A percentile compares a stretch with the other conserved stretches of the same genome.
Evolutionary conservation across 2,113 vertebrate species (phyloP).

Genomic region (Xerus inauris): DNA sequence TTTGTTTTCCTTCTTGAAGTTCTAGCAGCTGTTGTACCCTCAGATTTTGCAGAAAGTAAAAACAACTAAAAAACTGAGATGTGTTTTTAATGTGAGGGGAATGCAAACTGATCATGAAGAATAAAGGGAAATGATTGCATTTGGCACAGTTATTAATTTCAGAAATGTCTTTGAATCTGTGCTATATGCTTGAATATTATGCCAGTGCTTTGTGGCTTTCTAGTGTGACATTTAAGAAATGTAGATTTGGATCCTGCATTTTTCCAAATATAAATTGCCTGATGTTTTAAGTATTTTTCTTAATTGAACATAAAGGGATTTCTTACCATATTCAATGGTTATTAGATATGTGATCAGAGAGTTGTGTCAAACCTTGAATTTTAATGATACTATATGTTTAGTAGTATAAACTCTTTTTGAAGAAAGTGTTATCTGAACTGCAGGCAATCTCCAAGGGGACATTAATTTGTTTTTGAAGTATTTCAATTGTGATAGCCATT

Average conservation of each 20-base stretch:
- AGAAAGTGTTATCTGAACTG: background rate
- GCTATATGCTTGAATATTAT: conserved; percentile 21
- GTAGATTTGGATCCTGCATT: conserved; percentile 47
- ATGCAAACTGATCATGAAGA: conserved; percentile 60
- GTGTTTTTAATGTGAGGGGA: conserved; percentile 66
- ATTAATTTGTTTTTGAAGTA: conserved; percentile 26
- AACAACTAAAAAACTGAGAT: conserved; percentile 35
- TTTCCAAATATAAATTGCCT: conserved; percentile 66
- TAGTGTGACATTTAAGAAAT: conserved; percentile 66
- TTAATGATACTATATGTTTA: background rate
- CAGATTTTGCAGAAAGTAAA: conserved; percentile 60
- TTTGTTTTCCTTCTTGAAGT: conserved; percentile 74
- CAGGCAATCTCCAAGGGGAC: background rate
- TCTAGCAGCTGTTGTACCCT: conserved; percentile 47
- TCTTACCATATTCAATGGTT: conserved; percentile 42
- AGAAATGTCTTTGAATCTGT: conserved; percentile 66
- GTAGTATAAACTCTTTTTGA: background rate
- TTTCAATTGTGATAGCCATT: conserved; percentile 17
- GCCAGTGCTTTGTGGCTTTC: conserved; percentile 57
- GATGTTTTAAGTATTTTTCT: conserved; percentile 59
- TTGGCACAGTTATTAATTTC: conserved; percentile 70
- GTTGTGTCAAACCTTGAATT: background rate
- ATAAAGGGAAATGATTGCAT: conserved; percentile 66
- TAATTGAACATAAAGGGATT: conserved; percentile 41
- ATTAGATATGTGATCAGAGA: conserved; percentile 7